phyloP scores from a whole-genome alignment of 2,888 invertebrate genomes.

The Drosophila stalkeri region DNA sequence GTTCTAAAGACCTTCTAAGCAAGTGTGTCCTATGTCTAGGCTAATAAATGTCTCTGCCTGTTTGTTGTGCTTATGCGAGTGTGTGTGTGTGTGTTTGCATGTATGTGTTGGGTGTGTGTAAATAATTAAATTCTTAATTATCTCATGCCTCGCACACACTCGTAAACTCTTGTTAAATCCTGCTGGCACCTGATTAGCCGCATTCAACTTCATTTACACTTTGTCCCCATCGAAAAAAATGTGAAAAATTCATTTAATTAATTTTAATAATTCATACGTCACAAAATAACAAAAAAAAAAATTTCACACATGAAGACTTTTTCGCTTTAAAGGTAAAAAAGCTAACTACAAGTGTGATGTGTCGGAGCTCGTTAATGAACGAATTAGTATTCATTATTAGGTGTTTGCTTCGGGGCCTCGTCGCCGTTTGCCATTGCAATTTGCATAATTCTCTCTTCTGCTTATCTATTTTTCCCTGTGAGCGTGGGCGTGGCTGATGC shows the following conservation, averaged over 20 bases:
- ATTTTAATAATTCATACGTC: constrained; percentile 82
- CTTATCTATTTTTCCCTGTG: constrained; percentile 47
- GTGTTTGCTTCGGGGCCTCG: constrained; percentile 51
- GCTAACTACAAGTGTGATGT: constrained; percentile 51
- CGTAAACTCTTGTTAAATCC: constrained; percentile 49
- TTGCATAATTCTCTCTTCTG: constrained; percentile 60
- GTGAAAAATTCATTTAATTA: constrained; percentile 74
- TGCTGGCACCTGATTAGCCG: constrained; percentile 55
- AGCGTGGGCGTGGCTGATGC: constrained; percentile 47
- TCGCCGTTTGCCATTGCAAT: constrained; percentile 36
- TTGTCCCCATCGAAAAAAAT: constrained; percentile 14
- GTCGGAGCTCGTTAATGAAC: constrained; percentile 69
- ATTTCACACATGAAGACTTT: constrained; percentile 33
- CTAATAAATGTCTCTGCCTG: constrained; percentile 60
- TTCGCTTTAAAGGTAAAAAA: constrained; percentile 37
- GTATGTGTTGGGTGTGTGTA: constrained; percentile 50
- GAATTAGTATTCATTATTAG: constrained; percentile 81
- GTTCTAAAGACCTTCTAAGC: constrained; percentile 35
- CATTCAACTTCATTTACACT: constrained; percentile 68
- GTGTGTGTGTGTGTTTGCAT: constrained; percentile 39
- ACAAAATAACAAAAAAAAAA: constrained; percentile 16
- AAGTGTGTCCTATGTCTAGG: constrained; percentile 53
- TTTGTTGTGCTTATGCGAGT: constrained; percentile 19
- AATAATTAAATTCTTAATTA: constrained; percentile 82
- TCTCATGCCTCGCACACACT: constrained; percentile 56